A percentile compares a stretch with the other conserved stretches of the same genome.
These are phyloP conservation scores for Cyphotilapia sp. DNA, from an alignment of 2,113 vertebrate species.

Conservation along the genomic window DNA sequence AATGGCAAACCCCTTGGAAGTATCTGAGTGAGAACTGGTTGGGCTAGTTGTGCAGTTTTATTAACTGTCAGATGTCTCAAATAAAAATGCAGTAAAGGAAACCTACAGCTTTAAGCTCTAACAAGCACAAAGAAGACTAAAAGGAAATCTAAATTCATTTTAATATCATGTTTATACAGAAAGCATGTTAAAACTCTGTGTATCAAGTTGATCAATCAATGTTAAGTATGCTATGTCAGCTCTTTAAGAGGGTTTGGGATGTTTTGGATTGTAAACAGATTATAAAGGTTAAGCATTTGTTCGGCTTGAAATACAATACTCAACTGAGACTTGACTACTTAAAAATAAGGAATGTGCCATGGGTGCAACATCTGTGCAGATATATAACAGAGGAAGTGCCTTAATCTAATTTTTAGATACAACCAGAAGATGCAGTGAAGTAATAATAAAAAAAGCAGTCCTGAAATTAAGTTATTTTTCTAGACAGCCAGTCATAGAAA, in stretches of 20 bases:
- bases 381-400: background rate
- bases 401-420: background rate
- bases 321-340: background rate
- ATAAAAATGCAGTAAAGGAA: background rate
- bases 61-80: background rate
- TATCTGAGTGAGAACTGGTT: background rate
- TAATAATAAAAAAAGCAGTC: background rate
- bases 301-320: background rate
- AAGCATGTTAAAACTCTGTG: background rate
- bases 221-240: background rate
- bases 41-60: background rate
- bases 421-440: background rate
- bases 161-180: background rate
- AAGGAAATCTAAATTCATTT: background rate
- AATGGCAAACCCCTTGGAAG: background rate
- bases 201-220: background rate
- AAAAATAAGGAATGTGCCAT: conserved; percentile 76
- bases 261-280: background rate
- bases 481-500: background rate
- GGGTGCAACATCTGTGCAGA: conserved; percentile 54
- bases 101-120: background rate
- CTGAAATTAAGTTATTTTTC: background rate
- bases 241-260: background rate
- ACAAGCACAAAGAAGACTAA: background rate
- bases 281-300: background rate